Base-by-base conservation (phyloP, 2,797 vertebrate genomes). In the Syngnathus acus region DNA sequence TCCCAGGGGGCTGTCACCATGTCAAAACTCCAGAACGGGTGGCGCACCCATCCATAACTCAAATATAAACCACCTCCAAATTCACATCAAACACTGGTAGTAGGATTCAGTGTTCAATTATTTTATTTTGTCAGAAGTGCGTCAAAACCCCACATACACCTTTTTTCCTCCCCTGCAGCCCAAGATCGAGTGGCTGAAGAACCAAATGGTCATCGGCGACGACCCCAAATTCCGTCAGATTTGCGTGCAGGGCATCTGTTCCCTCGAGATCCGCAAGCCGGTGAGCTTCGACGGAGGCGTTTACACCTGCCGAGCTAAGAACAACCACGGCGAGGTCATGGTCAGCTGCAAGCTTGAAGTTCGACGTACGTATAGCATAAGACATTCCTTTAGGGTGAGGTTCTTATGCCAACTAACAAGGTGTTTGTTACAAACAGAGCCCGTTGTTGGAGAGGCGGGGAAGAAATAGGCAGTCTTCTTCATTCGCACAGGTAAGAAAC, bases 231-330 rank as follows among this genome's bases (percentile, higher is more conserved):
- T 79, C 83, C 92, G 95, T 7, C 91, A 94, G 1, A 84, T 98
- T 75, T 95, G 92, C 0, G 91, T 94, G 45, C 93, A 98, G 85
- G 97, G 97, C 0, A 89, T 99, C 75, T 98, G 95, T 84, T 94
- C 94, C 19, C 90, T 99, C 86, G 96, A 98, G 88, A 99, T 99
- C 79, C 93, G 96, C 70, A 98, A 94, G 77, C 94, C 97, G 0
- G 86, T 91, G 51, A 93, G 92, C 70, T 99, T 93, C 0, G 97
- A 99, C 40, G 94, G 95, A 0, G 97, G 97, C 0, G 87, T 97
- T 69, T 99, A 98, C 74, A 86, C 92, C 74, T 99, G 97, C 90
- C 95, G 87, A 82, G 97, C 97, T 50, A 80, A 87, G 79, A 99
- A 98, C 0, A 54, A 83, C 61, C 82, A 89, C 11, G 97, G 97